Evolutionary conservation across 37 sponge, comb jelly and placozoan species (phyloP).

Genomic region (Diacarnus erythraeanus): DNA sequence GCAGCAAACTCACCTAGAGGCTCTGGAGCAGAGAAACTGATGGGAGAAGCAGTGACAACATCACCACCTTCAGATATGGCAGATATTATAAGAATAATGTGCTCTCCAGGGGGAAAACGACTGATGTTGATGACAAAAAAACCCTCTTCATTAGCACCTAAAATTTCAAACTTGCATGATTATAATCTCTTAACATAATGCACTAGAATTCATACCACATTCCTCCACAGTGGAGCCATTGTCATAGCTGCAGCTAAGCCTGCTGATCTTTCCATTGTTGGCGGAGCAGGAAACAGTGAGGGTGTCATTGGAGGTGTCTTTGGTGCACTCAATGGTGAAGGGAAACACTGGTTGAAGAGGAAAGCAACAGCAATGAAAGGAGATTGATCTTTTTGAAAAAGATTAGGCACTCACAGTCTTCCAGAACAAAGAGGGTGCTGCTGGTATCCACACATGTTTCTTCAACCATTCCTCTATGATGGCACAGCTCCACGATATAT

Average conservation of each 20-base stretch:
- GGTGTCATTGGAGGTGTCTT: too few relatives aligned
- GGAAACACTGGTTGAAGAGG: too few relatives aligned
- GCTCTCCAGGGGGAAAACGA: not conserved
- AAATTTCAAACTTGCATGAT: too few relatives aligned
- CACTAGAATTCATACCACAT: not conserved
- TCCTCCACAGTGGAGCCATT: not conserved
- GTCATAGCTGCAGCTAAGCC: not conserved
- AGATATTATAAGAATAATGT: not conserved
- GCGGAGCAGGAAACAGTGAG: not conserved
- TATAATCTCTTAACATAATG: too few relatives aligned
- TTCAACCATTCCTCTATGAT: too few relatives aligned
- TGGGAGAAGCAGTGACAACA: not conserved
- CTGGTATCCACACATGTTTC: too few relatives aligned
- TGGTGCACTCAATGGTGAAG: too few relatives aligned
- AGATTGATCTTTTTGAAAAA: too few relatives aligned
- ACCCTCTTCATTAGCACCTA: not conserved
- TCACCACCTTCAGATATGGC: not conserved
- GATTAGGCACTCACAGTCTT: too few relatives aligned
- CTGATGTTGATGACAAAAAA: not conserved
- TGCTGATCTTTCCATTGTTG: not conserved
- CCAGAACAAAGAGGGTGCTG: too few relatives aligned
- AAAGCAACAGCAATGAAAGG: too few relatives aligned
- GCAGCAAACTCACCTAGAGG: not conserved
- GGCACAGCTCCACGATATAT: too few relatives aligned
- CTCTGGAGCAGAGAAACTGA: not conserved